Base-by-base conservation (phyloP, 2,113 vertebrate genomes). In the Nyctibius bracteatus region DNA sequence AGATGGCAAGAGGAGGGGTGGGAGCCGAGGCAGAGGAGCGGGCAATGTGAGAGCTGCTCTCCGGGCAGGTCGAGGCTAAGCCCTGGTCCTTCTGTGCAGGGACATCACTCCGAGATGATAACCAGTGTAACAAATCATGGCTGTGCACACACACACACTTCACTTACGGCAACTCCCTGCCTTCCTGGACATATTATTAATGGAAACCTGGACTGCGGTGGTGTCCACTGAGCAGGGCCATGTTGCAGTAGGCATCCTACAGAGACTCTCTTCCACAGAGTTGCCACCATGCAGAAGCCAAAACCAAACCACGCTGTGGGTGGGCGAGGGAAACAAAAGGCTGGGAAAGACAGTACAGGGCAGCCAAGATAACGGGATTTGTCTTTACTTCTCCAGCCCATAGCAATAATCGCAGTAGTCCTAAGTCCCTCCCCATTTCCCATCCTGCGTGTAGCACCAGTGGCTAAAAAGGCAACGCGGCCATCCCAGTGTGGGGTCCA, bases 71-170 rank as follows among this genome's bases (percentile, higher is more conserved):
- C 5, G 1, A 58, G 47, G 43, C 55, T 62, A 58, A 55, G 10
- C 28, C 9, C 28, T 67, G 25, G 23, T 78, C 22, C 41, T 81
- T 20, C 61, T 24, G 8, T 8, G 4, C 17, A 28, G 52, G 27
- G n/a, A 20, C 51, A 28, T 31, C 2, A 5, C 39, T 79, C 81
- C 0, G 65, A 59, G n/a, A 37, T 0, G 0, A 35, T 33, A 74
- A 51, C 14, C 1, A 21, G 8, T 30, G n/a, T 73, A 12, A 68
- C 27, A 80, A 35, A 28, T 28, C 31, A 13, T 13, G 31, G 41
- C 66, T 86, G 47, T 51, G 6, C n/a, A 28, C 20, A 23, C 24
- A 72, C 41, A 24, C 15, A 16, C 5, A 14, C 54, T 12, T 51
- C 9, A 14, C 19, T 77, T 46, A 46, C 1, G 3, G 47, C 61